phyloP scores from a whole-genome alignment of 2,888 invertebrate species.

The Pantelozetes paolii region DNA sequence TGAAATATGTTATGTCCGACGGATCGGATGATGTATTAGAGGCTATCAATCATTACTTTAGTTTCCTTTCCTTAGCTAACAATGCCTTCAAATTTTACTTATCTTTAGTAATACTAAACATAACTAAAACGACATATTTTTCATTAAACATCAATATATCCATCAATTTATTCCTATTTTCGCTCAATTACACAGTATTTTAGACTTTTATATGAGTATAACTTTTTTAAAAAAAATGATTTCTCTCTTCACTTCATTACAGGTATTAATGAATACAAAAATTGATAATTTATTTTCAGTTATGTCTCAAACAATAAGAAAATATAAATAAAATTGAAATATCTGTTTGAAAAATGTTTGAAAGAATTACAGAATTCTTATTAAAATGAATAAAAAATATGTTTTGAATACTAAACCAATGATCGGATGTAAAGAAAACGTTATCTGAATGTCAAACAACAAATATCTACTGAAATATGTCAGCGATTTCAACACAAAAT shows the following conservation, averaged over 20 bases:
- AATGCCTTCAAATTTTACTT: background rate
- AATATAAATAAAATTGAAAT: background rate
- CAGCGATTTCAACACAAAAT: background rate
- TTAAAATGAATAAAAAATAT: background rate
- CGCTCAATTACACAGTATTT: background rate
- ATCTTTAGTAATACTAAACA: background rate
- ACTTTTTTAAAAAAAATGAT: no score
- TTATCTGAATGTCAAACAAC: background rate
- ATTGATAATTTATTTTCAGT: no score
- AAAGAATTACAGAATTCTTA: slow-evolving; percentile 12
- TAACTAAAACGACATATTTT: background rate
- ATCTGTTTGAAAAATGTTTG: background rate
- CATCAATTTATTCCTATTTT: background rate
- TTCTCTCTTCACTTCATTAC: no score
- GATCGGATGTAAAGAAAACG: background rate
- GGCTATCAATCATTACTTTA: slow-evolving; percentile 19
- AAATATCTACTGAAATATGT: background rate
- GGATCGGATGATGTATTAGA: slow-evolving; percentile 7
- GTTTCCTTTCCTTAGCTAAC: slow-evolving; percentile 21
- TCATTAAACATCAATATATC: background rate
- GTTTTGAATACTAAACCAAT: slow-evolving; percentile 28
- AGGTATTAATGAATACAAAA: no score
- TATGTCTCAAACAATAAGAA: background rate
- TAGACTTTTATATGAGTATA: background rate
- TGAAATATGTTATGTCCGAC: background rate